Base-by-base conservation (phyloP, 2,888 invertebrate genomes). In the Dryobotodes eremita region DNA sequence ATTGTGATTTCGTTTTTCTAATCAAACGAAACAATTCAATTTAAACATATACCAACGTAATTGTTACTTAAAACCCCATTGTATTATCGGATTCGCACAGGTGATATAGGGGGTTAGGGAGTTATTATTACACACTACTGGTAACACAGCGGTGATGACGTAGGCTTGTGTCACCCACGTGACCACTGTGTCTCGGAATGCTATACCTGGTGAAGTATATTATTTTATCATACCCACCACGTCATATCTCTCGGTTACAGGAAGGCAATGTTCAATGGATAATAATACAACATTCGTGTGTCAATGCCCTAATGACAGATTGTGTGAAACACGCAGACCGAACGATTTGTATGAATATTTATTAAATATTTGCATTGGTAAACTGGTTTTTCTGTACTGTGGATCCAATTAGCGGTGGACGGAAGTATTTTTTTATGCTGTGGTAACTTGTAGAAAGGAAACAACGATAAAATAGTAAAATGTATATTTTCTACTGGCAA, bases 331-430 rank as follows among this genome's bases (percentile, higher is more conserved):
- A 76, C 72, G 75, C 70, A 31, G 23, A 66, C 61, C 8, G 42
- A 71, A 15, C 61, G 66, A 83, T 76, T 62, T 62, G 17, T 20
- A 77, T 80, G 80, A 84, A 84, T 80, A 84, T 84, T 84, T 31
- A 84, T 80, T 70, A n/a, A 46, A 46, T 26, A 75, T 80, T 77
- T 74, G 65, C 77, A 77, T 73, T 48, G 57, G 17, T 23, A 57
- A 59, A 72, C 74, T 76, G 79, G 0, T 61, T 80, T 83, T 79
- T 76, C 46, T 72, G 59, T 46, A 36, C 62, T 66, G 64, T 73
- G 57, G 17, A 26, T 64, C 79, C 42, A 31, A 83, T 83, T 71
- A 73, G 53, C 26, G 48, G 46, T 42, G 36, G 23, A 23, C 31
- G 71, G 70, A 66, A 75, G 20, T 20, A 26, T 48, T 26, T 65